Evolutionary conservation across 2,113 vertebrate species (phyloP), one percentile per base, ranked within the genome.

Genomic region (Leucosticte australis): DNA sequence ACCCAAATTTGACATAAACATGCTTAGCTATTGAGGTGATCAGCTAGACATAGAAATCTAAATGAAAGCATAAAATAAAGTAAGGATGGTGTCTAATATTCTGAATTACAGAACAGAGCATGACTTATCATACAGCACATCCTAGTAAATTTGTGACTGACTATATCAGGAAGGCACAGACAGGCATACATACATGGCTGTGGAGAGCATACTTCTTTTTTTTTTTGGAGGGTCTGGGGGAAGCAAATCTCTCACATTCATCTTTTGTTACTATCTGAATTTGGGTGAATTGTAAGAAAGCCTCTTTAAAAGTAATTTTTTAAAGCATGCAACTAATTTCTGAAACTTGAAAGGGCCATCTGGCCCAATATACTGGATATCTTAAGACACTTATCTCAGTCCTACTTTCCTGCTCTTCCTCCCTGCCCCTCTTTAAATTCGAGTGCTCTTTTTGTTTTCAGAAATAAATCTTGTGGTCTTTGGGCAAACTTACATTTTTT

Each of bases 271-370:
- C 55, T 74, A 60, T 83, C 73, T 87, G 52, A 64, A 62, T 87
- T 60, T 74, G 44, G 10, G 11, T 52, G 44, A 89, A 95, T 47
- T 83, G 50, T n/a, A 70, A 83, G 92, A 95, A 93, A 67, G 11
- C 6, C 27, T 81, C 63, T 60, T 33, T 77, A 86, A 93, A 93
- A 93, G 76, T 75, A 18, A 74, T 13, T 63, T 89, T 55, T 74
- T 64, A 94, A 92, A 90, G 44, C 52, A 87, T 21, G 39, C 17
- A 78, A 60, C 88, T 94, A 77, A 95, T 81, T 90, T 87, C 65
- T 87, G 53, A 83, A 95, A 93, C 83, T 71, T 95, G 71, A 95
- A 97, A 96, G 52, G 39, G 69, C 35, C 20, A 20, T 75, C 89
- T 96, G 95, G 86, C 35, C 80, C 50, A 92, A 83, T 41, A 78